Conservation (phyloP, 2,113 vertebrate species). For the Actinemys pallida region DNA sequence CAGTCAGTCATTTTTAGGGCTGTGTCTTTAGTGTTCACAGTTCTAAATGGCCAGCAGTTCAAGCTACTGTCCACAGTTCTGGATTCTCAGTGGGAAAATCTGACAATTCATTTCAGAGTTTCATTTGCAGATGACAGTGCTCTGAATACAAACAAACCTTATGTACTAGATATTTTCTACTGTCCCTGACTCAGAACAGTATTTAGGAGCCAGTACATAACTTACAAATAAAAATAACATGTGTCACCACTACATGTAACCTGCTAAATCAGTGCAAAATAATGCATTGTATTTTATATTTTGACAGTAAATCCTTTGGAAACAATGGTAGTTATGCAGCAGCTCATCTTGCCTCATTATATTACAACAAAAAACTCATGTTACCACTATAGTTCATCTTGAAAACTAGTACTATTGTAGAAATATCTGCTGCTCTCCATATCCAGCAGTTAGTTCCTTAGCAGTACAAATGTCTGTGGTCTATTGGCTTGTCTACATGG, state of each 20-base stretch:
- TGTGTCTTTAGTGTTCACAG: background rate
- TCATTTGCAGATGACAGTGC: background rate
- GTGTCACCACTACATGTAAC: background rate
- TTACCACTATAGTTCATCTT: background rate
- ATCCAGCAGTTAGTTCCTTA: background rate
- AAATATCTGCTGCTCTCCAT: background rate
- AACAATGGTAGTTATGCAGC: accelerated
- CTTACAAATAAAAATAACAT: background rate
- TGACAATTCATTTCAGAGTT: accelerated
- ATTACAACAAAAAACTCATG: background rate
- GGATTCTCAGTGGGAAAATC: background rate
- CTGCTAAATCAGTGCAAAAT: background rate
- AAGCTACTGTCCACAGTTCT: background rate
- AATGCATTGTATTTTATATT: accelerated
- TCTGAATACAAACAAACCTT: background rate
- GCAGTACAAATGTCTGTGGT: background rate
- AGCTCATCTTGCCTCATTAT: background rate
- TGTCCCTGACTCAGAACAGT: background rate
- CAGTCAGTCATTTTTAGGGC: background rate
- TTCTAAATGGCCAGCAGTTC: background rate
- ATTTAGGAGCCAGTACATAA: background rate
- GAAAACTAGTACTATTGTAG: background rate
- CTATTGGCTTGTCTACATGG: background rate
- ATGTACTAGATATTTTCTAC: background rate
- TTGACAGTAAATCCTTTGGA: background rate